A percentile compares a stretch with the other conserved stretches of the same genome.
Conservation (phyloP, 2,113 vertebrate genomes). For the Pithys albifrons region DNA sequence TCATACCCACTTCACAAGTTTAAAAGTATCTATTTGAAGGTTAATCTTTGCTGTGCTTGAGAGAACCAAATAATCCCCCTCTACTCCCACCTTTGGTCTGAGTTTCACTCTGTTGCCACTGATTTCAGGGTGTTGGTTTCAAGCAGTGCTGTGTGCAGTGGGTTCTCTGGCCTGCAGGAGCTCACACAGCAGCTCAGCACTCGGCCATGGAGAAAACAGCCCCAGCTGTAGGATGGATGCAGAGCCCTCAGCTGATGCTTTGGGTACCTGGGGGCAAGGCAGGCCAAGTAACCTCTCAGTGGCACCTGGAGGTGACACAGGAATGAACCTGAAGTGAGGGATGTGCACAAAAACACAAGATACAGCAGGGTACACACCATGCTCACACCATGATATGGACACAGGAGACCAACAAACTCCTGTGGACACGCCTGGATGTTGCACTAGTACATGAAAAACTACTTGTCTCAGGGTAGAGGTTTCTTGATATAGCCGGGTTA, state of each 20-base stretch:
- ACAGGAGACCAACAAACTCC: background rate
- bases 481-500: background rate
- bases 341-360: background rate
- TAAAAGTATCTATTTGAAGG: background rate
- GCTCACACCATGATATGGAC: background rate
- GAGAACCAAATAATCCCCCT: background rate
- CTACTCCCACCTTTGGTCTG: background rate
- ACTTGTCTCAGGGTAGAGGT: background rate
- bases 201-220: background rate
- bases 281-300: background rate
- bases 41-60: background rate
- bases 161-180: background rate
- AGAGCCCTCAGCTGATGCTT: background rate
- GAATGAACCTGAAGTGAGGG: background rate
- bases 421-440: background rate
- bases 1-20: background rate
- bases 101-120: background rate
- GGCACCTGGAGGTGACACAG: background rate
- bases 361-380: background rate
- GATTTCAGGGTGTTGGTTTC: background rate
- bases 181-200: background rate
- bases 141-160: background rate
- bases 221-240: background rate
- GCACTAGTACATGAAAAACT: fast-evolving
- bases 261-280: background rate